A percentile compares a stretch with the other conserved stretches of the same genome.
These are phyloP conservation scores for Sinocyclocheilus anophthalmus DNA, from an alignment of 2,113 vertebrate genomes.

Conservation along the genomic window DNA sequence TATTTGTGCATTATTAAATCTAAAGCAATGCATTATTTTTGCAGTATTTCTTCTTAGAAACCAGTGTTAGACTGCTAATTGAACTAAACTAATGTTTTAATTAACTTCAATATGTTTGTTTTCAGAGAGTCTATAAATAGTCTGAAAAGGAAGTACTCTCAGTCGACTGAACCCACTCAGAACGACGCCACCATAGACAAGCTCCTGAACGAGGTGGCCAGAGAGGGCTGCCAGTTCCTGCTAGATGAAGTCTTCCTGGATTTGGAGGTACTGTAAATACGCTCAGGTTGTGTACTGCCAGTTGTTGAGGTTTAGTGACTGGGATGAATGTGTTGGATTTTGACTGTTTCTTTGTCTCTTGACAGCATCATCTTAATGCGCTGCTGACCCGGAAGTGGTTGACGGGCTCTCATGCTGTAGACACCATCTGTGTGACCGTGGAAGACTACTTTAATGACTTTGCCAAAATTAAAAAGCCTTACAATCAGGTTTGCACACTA, in stretches of 20 bases:
- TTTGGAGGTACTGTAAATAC: conserved; percentile 81
- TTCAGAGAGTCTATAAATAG: conserved; percentile 92
- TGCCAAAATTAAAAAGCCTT: conserved; percentile 94
- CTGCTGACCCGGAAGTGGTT: conserved; percentile 96
- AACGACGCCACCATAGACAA: conserved; percentile 84
- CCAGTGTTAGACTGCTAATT: neutral
- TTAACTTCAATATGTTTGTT: neutral
- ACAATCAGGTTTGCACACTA: conserved; percentile 82
- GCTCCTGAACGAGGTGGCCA: conserved; percentile 87
- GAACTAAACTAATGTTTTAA: neutral
- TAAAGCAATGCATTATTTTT: neutral
- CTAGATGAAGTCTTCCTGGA: conserved; percentile 97
- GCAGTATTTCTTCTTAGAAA: too few relatives aligned
- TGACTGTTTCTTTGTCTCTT: conserved; percentile 29
- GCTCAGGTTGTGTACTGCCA: neutral
- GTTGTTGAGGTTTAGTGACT: neutral
- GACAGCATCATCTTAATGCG: conserved; percentile 89
- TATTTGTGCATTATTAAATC: too few relatives aligned
- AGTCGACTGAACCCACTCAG: conserved; percentile 75
- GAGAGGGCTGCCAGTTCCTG: conserved; percentile 89
- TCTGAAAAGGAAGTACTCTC: conserved; percentile 92
- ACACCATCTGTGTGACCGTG: conserved; percentile 95
- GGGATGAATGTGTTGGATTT: neutral
- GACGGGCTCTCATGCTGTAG: conserved; percentile 88
- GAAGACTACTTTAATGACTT: conserved; percentile 99